phyloP scores from a whole-genome alignment of 30 jellyfish, hydroid and myxozoan genomes.

The Morbakka virulenta region DNA sequence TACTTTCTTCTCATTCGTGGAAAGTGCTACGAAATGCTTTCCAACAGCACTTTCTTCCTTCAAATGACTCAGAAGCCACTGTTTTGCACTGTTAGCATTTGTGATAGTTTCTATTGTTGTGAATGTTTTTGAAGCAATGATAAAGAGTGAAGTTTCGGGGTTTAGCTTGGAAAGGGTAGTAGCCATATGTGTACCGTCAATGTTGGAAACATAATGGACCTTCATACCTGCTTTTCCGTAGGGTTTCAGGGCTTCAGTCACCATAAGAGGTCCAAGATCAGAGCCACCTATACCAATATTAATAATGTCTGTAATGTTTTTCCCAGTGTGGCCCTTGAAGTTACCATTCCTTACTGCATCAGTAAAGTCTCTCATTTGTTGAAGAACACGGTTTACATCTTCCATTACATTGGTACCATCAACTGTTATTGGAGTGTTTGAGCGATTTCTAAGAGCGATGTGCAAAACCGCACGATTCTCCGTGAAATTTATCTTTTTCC shows the following conservation, averaged over 20 bases:
- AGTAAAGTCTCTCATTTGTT: slow-evolving; percentile 74
- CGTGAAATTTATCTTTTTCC: slow-evolving; percentile 90
- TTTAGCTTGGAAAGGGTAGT: slow-evolving; percentile 62
- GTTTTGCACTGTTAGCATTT: slow-evolving; percentile 88
- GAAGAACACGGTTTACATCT: slow-evolving; percentile 79
- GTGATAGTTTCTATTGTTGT: slow-evolving; percentile 98
- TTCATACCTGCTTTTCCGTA: slow-evolving; percentile 79
- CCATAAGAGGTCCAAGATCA: slow-evolving; percentile 99
- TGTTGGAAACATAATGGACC: slow-evolving; percentile 95
- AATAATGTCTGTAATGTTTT: slow-evolving; percentile 85
- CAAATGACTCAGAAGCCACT: slow-evolving; percentile 78
- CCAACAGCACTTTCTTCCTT: slow-evolving; percentile 94
- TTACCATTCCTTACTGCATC: slow-evolving; percentile 80
- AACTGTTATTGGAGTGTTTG: slow-evolving; percentile 85
- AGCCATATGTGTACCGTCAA: slow-evolving; percentile 99
- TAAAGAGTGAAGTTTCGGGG: slow-evolving; percentile 95
- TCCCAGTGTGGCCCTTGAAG: slow-evolving; percentile 92
- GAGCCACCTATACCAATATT: slow-evolving; percentile 99
- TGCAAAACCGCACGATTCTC: slow-evolving; percentile 98
- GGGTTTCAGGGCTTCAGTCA: slow-evolving; percentile 96
- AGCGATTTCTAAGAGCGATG: slow-evolving; percentile 92
- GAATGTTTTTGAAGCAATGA: slow-evolving; percentile 98
- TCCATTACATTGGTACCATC: slow-evolving; percentile 93
- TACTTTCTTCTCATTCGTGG: slow-evolving; percentile 95
- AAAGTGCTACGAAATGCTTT: slow-evolving; percentile 94